Evolutionary conservation across 2,797 vertebrate genomes (phyloP).

Genomic region (Sebastes wilsoni): DNA sequence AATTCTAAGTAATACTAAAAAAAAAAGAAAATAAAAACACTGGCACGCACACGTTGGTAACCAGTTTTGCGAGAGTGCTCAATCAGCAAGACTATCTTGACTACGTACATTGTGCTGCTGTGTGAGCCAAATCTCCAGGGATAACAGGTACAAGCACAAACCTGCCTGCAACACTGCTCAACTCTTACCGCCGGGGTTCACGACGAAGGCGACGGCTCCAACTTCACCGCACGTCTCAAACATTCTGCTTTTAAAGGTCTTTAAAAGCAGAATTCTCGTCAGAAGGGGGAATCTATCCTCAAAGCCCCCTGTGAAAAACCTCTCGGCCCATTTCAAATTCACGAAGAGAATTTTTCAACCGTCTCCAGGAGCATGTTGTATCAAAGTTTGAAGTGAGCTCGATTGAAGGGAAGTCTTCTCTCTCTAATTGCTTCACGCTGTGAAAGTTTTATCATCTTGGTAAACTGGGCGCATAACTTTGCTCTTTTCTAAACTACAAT

Average conservation of each 20-base stretch:
- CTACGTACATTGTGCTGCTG: constrained; percentile 36
- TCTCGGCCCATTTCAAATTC: constrained; percentile 55
- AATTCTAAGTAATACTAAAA: constrained; percentile 26
- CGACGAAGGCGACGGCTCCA: constrained; percentile 43
- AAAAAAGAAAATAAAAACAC: constrained; percentile 1
- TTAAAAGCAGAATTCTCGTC: constrained; percentile 40
- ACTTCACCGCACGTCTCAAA: constrained; percentile 39
- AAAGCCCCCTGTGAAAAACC: constrained; percentile 55
- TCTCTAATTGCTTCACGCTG: constrained; percentile 46
- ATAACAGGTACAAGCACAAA: constrained; percentile 64
- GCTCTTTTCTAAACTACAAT: constrained; percentile 38
- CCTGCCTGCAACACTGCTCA: constrained; percentile 64
- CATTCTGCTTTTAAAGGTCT: constrained; percentile 42
- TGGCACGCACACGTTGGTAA: constrained; percentile 20
- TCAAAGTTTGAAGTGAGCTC: constrained; percentile 38
- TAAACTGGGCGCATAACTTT: constrained; percentile 35
- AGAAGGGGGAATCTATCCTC: constrained; percentile 16
- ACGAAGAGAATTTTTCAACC: constrained; percentile 55
- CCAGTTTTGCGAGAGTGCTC: constrained; percentile 53
- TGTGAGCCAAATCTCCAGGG: constrained; percentile 58
- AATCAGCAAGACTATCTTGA: constrained; percentile 63
- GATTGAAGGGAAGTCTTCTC: constrained; percentile 36
- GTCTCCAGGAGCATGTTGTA: constrained; percentile 34
- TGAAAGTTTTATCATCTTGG: constrained; percentile 59
- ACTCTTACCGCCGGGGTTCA: constrained; percentile 49